Conservation (phyloP, 2,797 vertebrate species). For the Iguana delicatissima region DNA sequence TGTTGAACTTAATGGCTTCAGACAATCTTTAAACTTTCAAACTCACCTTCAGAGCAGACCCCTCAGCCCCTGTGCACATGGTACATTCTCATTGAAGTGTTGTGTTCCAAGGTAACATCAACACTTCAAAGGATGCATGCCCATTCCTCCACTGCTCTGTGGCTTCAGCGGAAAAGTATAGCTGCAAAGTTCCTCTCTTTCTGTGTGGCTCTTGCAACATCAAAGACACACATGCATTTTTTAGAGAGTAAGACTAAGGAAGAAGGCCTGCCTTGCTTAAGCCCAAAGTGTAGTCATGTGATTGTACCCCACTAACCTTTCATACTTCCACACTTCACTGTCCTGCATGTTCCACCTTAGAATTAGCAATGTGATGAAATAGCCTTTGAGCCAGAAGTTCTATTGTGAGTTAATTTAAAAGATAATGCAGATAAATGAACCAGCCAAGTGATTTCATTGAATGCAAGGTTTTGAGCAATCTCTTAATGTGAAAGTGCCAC, state of each 20-base stretch:
- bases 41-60: slow-evolving; percentile 41
- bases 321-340: slow-evolving; percentile 20
- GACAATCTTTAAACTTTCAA: slow-evolving; percentile 57
- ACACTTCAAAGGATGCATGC: slow-evolving; percentile 65
- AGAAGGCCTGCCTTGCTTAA: slow-evolving; percentile 59
- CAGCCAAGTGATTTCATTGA: not conserved
- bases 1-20: slow-evolving; percentile 32
- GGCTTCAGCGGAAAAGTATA: slow-evolving; percentile 58
- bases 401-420: not conserved
- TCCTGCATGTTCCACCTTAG: not conserved
- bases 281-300: slow-evolving; percentile 25
- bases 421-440: not conserved
- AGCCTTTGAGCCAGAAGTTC: not conserved
- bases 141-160: slow-evolving; percentile 51
- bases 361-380: not conserved
- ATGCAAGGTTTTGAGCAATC: not conserved
- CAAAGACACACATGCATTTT: slow-evolving; percentile 70
- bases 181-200: slow-evolving; percentile 45
- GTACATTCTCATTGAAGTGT: slow-evolving; percentile 55
- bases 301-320: slow-evolving; percentile 58
- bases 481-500: not conserved
- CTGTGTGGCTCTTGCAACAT: slow-evolving; percentile 59
- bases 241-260: slow-evolving; percentile 61
- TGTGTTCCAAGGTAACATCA: slow-evolving; percentile 20
- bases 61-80: not conserved